A percentile compares a stretch with the other conserved stretches of the same genome.
Conservation (phyloP, 1,140 invertebrate genomes). For the Scaptomyza montana region DNA sequence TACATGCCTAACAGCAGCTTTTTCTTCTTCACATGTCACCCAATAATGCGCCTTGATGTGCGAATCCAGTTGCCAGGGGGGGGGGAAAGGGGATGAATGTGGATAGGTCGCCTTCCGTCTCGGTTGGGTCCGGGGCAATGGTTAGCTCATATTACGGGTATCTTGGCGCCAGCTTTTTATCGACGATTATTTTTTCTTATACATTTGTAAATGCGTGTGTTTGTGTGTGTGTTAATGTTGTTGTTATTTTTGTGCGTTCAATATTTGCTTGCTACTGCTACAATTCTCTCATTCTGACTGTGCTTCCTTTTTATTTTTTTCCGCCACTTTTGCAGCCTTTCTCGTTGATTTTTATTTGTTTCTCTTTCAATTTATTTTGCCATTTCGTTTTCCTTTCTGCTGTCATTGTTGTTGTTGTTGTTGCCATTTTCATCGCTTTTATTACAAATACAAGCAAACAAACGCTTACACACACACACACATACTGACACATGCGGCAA, state of each 20-base stretch:
- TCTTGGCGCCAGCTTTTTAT: constrained; percentile 81
- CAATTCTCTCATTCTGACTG: constrained; percentile 40
- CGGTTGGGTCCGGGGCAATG: constrained; percentile 58
- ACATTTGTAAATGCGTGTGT: constrained; percentile 39
- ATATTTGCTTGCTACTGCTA: constrained; percentile 76
- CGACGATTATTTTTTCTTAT: constrained; percentile 79
- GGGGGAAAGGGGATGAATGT: not conserved
- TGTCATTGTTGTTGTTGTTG: constrained; percentile 76
- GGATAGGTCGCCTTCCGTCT: constrained; percentile 23
- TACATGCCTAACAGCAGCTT: constrained; percentile 70
- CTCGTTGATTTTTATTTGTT: constrained; percentile 82
- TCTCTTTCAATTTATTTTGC: constrained; percentile 82
- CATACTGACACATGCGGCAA: constrained; percentile 64
- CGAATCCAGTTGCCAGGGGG: constrained; percentile 70
- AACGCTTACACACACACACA: constrained; percentile 32
- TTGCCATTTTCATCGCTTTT: constrained; percentile 82
- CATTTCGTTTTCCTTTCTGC: constrained; percentile 82
- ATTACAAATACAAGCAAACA: constrained; percentile 71
- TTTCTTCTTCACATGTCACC: constrained; percentile 72
- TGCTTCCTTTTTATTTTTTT: constrained; percentile 58
- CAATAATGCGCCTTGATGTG: constrained; percentile 79
- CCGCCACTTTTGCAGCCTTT: constrained; percentile 80
- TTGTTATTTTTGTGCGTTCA: constrained; percentile 69
- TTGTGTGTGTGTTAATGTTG: constrained; percentile 41
- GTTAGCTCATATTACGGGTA: constrained; percentile 82